Percentiles rank a stretch among this genome's conserved stretches.
Conservation (phyloP, 53 echinoderm and acorn worm genomes). For the Astropecten irregularis region DNA sequence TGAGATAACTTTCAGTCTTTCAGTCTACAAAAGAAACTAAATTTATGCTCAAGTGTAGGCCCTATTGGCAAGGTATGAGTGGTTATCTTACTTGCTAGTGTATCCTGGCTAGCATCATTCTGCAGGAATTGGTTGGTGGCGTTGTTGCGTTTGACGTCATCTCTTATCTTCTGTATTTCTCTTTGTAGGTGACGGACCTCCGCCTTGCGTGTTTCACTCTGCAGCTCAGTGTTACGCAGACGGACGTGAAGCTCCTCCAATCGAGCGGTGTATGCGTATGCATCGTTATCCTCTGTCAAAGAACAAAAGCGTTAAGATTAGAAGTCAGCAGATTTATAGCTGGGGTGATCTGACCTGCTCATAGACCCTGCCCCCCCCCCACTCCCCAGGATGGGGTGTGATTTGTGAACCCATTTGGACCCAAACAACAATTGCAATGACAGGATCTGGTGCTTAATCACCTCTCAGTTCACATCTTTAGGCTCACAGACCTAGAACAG, state of each 20-base stretch:
- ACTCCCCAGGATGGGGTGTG: no score
- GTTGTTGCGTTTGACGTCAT: constrained; percentile 29
- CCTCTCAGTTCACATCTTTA: no score
- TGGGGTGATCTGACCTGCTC: no score
- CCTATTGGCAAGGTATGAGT: no score
- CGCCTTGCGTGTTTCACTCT: constrained; percentile 72
- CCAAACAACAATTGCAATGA: no score
- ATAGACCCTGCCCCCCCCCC: no score
- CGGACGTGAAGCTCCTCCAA: constrained; percentile 70
- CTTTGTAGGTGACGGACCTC: constrained; percentile 81
- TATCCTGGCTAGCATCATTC: not conserved
- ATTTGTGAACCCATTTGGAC: not conserved
- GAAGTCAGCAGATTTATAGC: no score
- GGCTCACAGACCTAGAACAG: no score
- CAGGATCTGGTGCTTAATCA: no score
- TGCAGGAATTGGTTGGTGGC: not conserved
- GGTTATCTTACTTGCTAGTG: constrained; percentile 50
- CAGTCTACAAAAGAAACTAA: not conserved
- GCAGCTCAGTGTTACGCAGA: constrained; percentile 79
- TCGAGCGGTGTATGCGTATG: constrained; percentile 30
- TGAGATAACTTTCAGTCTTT: no score
- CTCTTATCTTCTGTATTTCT: constrained; percentile 53
- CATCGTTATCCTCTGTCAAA: constrained; percentile 14
- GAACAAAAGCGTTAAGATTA: no score
- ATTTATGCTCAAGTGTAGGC: not conserved